A percentile compares a stretch with the other conserved stretches of the same genome.
phyloP scores from a whole-genome alignment of 2,888 invertebrate genomes.

The Sarcophaga variegata region DNA sequence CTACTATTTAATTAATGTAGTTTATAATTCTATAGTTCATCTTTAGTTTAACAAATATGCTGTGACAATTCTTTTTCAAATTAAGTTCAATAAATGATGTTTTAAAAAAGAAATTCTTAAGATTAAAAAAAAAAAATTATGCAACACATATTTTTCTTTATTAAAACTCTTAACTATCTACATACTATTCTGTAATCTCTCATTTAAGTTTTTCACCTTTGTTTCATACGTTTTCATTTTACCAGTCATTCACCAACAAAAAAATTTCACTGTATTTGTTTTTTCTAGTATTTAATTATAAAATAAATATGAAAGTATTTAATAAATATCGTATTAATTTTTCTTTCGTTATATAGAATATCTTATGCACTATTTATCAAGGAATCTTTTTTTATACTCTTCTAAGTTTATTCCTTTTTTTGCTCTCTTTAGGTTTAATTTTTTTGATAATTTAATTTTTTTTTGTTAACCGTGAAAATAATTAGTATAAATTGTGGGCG shows the following conservation, averaged over 20 bases:
- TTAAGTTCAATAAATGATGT: not conserved
- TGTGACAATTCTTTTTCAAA: not conserved
- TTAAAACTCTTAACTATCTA: conserved; percentile 1
- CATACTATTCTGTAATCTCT: not conserved
- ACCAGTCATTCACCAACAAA: conserved; percentile 25
- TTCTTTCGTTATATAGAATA: not conserved
- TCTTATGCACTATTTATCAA: not conserved
- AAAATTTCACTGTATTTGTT: conserved; percentile 34
- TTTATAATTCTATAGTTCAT: too few relatives aligned
- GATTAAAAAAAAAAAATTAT: too few relatives aligned
- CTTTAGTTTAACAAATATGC: too few relatives aligned
- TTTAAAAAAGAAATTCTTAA: too few relatives aligned
- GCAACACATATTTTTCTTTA: not conserved
- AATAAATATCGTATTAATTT: not conserved
- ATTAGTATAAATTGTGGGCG: not conserved
- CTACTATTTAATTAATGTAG: too few relatives aligned
- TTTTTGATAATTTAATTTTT: not conserved
- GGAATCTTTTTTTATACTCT: too few relatives aligned
- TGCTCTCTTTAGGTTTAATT: not conserved
- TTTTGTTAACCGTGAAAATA: not conserved
- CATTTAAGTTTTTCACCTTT: conserved; percentile 48
- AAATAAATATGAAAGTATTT: not conserved
- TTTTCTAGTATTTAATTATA: not conserved
- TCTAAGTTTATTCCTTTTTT: not conserved
- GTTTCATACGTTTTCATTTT: conserved; percentile 46